Evolutionary conservation across 2,888 invertebrate species (phyloP).

Genomic region (Apeira syringaria): DNA sequence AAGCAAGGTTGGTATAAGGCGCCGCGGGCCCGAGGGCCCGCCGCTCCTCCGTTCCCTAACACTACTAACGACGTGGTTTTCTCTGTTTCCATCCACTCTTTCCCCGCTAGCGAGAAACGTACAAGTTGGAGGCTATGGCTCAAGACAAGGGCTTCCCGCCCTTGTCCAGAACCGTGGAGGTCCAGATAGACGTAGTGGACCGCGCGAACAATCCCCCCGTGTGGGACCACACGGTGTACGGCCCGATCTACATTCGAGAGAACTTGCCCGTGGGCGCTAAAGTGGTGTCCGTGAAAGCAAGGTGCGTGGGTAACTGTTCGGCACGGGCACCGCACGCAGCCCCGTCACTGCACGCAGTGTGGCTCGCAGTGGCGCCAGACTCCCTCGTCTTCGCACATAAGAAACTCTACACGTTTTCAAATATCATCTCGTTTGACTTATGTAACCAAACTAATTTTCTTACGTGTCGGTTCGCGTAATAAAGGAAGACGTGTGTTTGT

Average conservation of each 20-base stretch:
- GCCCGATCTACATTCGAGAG: constrained; percentile 98
- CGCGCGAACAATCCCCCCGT: constrained; percentile 98
- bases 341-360: constrained; percentile 79
- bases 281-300: constrained; percentile 99
- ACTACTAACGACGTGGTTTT: constrained; percentile 87
- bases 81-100: constrained; percentile 86
- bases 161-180: constrained; percentile 97
- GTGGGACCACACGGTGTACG: constrained; percentile 98
- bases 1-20: constrained; percentile 97
- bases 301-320: constrained; percentile 90
- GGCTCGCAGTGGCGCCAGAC: constrained; percentile 46
- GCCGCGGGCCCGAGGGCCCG: constrained; percentile 78
- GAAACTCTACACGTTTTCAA: constrained; percentile 14
- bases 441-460: no score
- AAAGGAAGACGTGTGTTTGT: constrained; percentile 12
- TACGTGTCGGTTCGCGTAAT: constrained; percentile 1
- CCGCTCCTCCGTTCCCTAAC: constrained; percentile 80
- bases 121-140: constrained; percentile 99
- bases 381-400: constrained; percentile 7
- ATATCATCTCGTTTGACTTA: constrained; percentile 6
- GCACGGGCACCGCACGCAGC: constrained; percentile 86
- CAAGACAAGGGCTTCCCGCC: constrained; percentile 98
- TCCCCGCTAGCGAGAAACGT: constrained; percentile 95
- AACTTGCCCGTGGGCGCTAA: constrained; percentile 98
- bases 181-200: constrained; percentile 99